phyloP scores from a whole-genome alignment of 2,888 invertebrate genomes.

The Leptinotarsa peninsularis region DNA sequence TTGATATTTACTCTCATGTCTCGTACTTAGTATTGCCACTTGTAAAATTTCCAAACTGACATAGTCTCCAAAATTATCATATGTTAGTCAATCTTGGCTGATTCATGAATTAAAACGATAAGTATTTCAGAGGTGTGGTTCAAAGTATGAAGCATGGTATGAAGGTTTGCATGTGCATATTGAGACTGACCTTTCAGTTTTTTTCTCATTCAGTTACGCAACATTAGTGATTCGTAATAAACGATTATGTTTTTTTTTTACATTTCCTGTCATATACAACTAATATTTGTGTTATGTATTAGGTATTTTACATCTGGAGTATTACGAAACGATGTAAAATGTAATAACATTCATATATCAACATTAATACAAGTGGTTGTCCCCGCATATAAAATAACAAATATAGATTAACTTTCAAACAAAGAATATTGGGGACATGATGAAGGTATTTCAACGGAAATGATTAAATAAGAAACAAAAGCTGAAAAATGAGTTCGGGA shows the following conservation, averaged over 20 bases:
- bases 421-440: too few species aligned
- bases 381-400: too few species aligned
- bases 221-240: not conserved
- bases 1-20: not conserved
- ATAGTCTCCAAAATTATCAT: not conserved
- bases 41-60: not conserved
- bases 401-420: too few species aligned
- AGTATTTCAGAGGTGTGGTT: conserved; percentile 9
- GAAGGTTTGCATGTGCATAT: conserved; percentile 11
- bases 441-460: too few species aligned
- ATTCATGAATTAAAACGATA: conserved; percentile 6
- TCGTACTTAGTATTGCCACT: not conserved
- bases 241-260: not conserved
- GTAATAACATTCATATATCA: too few species aligned
- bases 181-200: conserved; percentile 3
- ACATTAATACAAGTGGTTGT: too few species aligned
- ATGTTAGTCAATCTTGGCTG: conserved; percentile 6
- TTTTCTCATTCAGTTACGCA: conserved; percentile 8
- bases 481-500: too few species aligned
- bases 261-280: not conserved
- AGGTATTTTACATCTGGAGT: too few species aligned
- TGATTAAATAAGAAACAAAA: too few species aligned
- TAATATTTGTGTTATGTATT: not conserved
- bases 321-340: too few species aligned
- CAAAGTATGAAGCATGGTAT: conserved; percentile 15